Evolutionary conservation across 2,113 vertebrate genomes (phyloP).

Genomic region (Himantopus leucocephalus): DNA sequence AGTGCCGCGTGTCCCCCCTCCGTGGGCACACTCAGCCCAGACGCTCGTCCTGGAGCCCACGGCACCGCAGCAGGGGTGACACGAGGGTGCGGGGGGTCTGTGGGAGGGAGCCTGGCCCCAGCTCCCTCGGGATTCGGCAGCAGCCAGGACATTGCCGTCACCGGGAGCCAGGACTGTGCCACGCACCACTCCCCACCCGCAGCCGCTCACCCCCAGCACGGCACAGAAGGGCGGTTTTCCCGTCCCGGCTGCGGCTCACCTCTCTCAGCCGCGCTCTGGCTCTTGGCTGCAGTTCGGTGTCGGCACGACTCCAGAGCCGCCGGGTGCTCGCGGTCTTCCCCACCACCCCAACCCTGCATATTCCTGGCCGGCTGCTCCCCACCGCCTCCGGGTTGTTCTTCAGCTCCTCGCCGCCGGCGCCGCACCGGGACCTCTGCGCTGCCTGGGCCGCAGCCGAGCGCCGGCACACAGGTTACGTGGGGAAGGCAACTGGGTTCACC

Average conservation of each 20-base stretch:
- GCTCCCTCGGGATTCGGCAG: not conserved
- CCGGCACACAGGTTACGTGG: rapidly evolving
- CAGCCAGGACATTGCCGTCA: rapidly evolving
- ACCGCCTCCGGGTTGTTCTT: not conserved
- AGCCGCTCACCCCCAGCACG: not conserved
- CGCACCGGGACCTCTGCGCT: rapidly evolving
- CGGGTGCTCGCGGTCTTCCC: not conserved
- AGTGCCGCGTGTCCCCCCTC: not conserved
- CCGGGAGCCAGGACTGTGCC: not conserved
- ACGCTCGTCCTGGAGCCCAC: rapidly evolving
- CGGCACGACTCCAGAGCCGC: rapidly evolving
- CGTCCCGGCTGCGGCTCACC: not conserved
- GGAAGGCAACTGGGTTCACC: not conserved
- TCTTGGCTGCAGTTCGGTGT: rapidly evolving
- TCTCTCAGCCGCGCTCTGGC: not conserved
- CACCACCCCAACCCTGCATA: rapidly evolving
- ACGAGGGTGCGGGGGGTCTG: not conserved
- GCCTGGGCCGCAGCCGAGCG: not conserved
- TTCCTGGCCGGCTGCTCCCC: not conserved
- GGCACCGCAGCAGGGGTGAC: not conserved
- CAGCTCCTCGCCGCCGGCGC: not conserved
- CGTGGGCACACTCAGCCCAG: not conserved
- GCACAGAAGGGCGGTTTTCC: not conserved
- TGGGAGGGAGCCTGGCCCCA: not conserved
- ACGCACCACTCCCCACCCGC: rapidly evolving